Base-by-base conservation (phyloP, 2,888 invertebrate genomes). In the Morpho deidamia region DNA sequence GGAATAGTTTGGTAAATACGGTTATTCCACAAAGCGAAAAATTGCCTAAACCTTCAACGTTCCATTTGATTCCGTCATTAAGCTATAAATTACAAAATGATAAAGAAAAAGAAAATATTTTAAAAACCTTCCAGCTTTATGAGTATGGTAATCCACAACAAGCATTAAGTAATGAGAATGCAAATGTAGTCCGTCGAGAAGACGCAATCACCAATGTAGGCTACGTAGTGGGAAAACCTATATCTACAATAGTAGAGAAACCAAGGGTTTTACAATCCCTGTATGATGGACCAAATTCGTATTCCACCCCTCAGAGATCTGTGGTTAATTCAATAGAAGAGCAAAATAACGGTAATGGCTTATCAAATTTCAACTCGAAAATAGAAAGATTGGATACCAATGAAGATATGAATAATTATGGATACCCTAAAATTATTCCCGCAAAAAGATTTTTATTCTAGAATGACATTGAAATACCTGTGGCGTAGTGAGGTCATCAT, bases 241-340 rank as follows among this genome's bases (percentile, higher is more conserved):
- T 63, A 46, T 64, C 75, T 34, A 56, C 52, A 12, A 71, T 72
- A 56, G 58, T 65, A 37, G 66, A 65, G 34, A 64, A 67, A 55
- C 60, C 64, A 37, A 71, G 68, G 55, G 69, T 63, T 51, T 55
- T 76, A 8, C 75, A 70, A 59, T 68, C 67, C 11, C 57, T 84
- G 11, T 89, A 88, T 53, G 69, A 74, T 44, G 88, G 87, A 0
- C 86, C 84, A 7, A 85, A 86, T n/a, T 88, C 89, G 0, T 89
- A 88, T 56, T 82, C 72, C 0, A 84, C 85, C 38, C 84, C 87
- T 11, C 88, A 88, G 60, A 72, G 76, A 5, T 84, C 85, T 38
- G 71, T 87, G 39, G 87, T 84, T n/a, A 79, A 69, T 51, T 69
- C 87, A 60, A 68, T 67, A 59, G 48, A 59, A n/a, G 68, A 65